These are phyloP conservation scores for Sebastes itinus DNA, from an alignment of 2,797 vertebrate species.

Conservation along the genomic window DNA sequence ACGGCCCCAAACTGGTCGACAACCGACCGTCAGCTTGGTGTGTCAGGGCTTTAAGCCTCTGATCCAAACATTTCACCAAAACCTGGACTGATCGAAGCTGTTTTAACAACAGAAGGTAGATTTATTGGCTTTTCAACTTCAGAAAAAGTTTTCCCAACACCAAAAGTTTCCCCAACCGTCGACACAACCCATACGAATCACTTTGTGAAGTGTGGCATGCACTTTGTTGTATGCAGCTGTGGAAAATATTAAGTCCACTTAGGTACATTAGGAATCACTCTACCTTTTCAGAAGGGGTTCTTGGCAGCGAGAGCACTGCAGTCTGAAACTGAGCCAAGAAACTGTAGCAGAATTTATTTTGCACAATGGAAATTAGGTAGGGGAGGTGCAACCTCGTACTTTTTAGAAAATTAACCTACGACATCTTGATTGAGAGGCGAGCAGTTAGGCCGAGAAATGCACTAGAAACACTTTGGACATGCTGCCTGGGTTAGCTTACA, in stretches of 20 bases:
- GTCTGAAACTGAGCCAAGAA: slow-evolving; percentile 39
- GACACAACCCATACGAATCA: slow-evolving; percentile 39
- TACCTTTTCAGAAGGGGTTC: slow-evolving; percentile 31
- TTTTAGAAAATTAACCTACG: slow-evolving; percentile 58
- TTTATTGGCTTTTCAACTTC: slow-evolving; percentile 38
- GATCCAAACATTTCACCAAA: slow-evolving; percentile 9
- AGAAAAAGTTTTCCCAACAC: slow-evolving; percentile 5
- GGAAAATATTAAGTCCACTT: slow-evolving; percentile 57
- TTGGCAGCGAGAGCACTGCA: slow-evolving; percentile 40
- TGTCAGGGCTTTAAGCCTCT: neutral
- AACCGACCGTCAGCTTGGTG: neutral
- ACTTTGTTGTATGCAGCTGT: slow-evolving; percentile 51
- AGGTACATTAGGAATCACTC: slow-evolving; percentile 38
- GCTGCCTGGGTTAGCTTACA: neutral
- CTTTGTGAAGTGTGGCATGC: slow-evolving; percentile 26
- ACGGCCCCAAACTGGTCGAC: neutral
- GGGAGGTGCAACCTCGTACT: slow-evolving; percentile 21
- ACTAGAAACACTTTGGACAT: neutral
- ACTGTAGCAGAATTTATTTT: slow-evolving; percentile 31
- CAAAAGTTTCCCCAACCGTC: slow-evolving; percentile 26
- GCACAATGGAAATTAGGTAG: slow-evolving; percentile 29
- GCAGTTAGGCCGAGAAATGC: slow-evolving; percentile 15
- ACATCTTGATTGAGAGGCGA: slow-evolving; percentile 29
- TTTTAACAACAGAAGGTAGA: slow-evolving; percentile 16
- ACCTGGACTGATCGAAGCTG: slow-evolving; percentile 17